These are phyloP conservation scores for Dryomyza anilis DNA, from an alignment of 2,888 invertebrate genomes.

Conservation along the genomic window DNA sequence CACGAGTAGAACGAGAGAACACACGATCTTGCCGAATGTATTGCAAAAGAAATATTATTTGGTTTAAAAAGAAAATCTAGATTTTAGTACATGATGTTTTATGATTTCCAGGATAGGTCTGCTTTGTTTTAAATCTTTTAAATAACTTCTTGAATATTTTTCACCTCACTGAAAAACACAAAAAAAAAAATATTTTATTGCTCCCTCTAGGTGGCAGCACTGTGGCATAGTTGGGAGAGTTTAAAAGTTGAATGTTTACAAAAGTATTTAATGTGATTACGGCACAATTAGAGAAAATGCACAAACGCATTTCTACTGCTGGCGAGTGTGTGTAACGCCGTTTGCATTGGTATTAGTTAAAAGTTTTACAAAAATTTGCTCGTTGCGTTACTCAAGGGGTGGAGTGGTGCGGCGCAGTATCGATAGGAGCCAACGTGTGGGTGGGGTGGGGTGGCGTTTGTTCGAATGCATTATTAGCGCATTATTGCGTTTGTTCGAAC, in stretches of 20 bases:
- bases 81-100: too few relatives aligned
- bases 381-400: constrained; percentile 23
- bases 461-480: constrained; percentile 22
- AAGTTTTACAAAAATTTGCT: constrained; percentile 22
- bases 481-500: constrained; percentile 25
- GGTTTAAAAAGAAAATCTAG: too few relatives aligned
- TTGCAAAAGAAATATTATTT: too few relatives aligned
- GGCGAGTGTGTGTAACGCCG: neutral
- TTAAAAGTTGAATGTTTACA: constrained; percentile 5
- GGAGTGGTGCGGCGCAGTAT: too few relatives aligned
- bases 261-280: constrained; percentile 8
- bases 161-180: neutral
- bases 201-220: neutral
- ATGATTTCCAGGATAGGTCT: too few relatives aligned
- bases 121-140: too few relatives aligned
- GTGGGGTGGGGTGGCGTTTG: neutral
- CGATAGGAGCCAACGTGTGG: too few relatives aligned
- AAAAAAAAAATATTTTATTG: too few relatives aligned
- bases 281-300: constrained; percentile 11
- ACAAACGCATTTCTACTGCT: constrained; percentile 6
- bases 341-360: constrained; percentile 11
- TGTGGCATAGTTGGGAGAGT: too few relatives aligned
- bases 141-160: neutral
- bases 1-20: too few relatives aligned
- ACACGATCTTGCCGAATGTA: too few relatives aligned